Conservation (phyloP, 2,888 invertebrate genomes). For the Ditylenchus weischeri region DNA sequence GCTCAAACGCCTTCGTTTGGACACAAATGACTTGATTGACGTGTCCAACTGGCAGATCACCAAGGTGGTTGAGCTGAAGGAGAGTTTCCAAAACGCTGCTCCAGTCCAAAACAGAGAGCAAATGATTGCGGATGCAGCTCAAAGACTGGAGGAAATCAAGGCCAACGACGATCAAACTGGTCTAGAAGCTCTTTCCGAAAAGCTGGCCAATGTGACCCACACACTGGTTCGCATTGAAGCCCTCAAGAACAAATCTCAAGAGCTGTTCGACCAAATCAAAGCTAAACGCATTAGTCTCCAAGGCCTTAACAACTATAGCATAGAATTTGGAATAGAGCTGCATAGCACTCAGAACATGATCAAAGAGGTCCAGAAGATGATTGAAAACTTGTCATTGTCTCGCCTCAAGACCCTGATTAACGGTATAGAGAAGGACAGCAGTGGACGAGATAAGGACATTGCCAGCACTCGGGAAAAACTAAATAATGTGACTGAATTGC, state of each 20-base stretch:
- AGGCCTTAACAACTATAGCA: slow-evolving; percentile 18
- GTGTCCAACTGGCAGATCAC: slow-evolving; percentile 36
- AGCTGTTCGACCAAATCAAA: slow-evolving; percentile 10
- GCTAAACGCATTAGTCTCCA: slow-evolving; percentile 12
- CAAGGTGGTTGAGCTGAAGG: slow-evolving; percentile 31
- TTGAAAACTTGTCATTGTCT: slow-evolving; percentile 28
- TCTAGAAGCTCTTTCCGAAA: not conserved
- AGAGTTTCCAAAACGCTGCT: slow-evolving; percentile 24
- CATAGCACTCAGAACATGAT: slow-evolving; percentile 15
- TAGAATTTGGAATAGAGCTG: slow-evolving; percentile 24
- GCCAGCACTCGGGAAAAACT: not conserved
- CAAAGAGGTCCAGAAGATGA: slow-evolving; percentile 20
- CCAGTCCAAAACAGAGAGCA: slow-evolving; percentile 30
- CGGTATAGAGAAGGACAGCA: slow-evolving; percentile 37
- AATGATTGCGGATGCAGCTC: slow-evolving; percentile 37
- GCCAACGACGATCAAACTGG: slow-evolving; percentile 21
- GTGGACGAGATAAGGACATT: slow-evolving; percentile 17
- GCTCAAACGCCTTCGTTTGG: slow-evolving; percentile 31
- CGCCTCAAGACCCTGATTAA: slow-evolving; percentile 28
- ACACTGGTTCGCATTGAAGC: not conserved
- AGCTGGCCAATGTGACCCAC: slow-evolving; percentile 3
- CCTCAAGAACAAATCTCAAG: slow-evolving; percentile 4
- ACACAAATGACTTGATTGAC: slow-evolving; percentile 40
- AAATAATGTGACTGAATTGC: slow-evolving; percentile 11
- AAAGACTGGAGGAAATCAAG: slow-evolving; percentile 37